phyloP scores from a whole-genome alignment of 2,888 invertebrate genomes.

The Drosophila phalerata region DNA sequence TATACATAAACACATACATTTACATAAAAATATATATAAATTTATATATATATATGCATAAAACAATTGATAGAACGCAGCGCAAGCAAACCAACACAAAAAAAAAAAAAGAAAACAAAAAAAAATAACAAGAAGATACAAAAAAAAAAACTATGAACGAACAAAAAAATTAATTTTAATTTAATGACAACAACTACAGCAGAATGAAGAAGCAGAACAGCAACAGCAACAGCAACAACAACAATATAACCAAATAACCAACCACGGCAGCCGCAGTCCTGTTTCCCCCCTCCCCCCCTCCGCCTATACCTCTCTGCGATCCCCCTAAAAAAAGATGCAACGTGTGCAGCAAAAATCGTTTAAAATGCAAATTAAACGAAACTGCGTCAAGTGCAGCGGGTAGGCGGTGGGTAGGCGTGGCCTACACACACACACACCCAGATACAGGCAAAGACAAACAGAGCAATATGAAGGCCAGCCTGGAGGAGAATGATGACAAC shows the following conservation, averaged over 20 bases:
- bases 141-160: slow-evolving; percentile 52
- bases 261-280: slow-evolving; percentile 42
- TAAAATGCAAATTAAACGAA: slow-evolving; percentile 79
- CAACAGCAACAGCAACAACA: slow-evolving; percentile 26
- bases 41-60: slow-evolving; percentile 32
- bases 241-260: slow-evolving; percentile 58
- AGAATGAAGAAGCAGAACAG: slow-evolving; percentile 45
- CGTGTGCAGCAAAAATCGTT: slow-evolving; percentile 81
- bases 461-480: slow-evolving; percentile 54
- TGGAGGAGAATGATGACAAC: slow-evolving; percentile 55
- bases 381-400: slow-evolving; percentile 60
- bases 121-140: slow-evolving; percentile 2
- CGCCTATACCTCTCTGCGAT: not conserved
- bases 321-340: slow-evolving; percentile 68
- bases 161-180: slow-evolving; percentile 73
- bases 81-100: slow-evolving; percentile 44
- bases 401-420: slow-evolving; percentile 54
- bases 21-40: slow-evolving; percentile 24
- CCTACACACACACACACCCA: slow-evolving; percentile 25
- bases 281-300: not conserved
- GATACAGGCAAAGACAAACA: slow-evolving; percentile 31
- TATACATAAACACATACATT: slow-evolving; percentile 47
- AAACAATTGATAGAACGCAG: slow-evolving; percentile 46
- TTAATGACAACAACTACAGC: slow-evolving; percentile 62
- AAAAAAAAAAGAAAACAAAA: slow-evolving; percentile 27